Base-by-base conservation (phyloP, 2,113 vertebrate species). In the Austrofundulus limnaeus region DNA sequence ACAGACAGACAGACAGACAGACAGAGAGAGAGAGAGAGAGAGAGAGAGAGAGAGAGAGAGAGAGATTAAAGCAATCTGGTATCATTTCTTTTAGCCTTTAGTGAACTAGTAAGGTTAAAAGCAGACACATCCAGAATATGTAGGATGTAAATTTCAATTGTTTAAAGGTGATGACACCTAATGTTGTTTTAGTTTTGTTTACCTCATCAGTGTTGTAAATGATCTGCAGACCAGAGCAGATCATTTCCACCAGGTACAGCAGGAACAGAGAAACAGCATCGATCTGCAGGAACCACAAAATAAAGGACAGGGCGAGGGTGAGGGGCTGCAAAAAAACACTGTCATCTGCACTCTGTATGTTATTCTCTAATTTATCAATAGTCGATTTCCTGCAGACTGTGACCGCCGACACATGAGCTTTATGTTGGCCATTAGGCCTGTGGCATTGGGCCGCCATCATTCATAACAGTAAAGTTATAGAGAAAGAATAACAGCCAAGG, bases 191-290 rank as follows among this genome's bases (percentile, higher is more conserved):
- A 19, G 58, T 3, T 55, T 46, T 61, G 57, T 75, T 65, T 95
- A 99, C 97, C 96, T 99, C 97, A 70, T 99, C 97, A 1, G 96
- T 98, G 86, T 98, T 99, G 91, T 98, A 99, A 92, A 99, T 94
- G 81, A 99, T 96, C 91, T 98, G 97, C 56, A 98, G 93, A 37
- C 95, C 97, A 0, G 96, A 98, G 81, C 95, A 95, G 82, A 98
- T 98, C 97, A 99, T 99, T 89, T 98, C 97, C 80, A 98, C 97
- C 91, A 99, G 90, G 81, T 98, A 99, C 19, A 99, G 92, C 31
- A 99, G 94, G 84, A 94, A 99, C 19, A 99, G 93, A 0, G 94
- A 98, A 13, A 98, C 82, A 0, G 96, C 92, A 82, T 96, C 97
- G 79, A 99, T 98, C 97, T 97, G 73, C 49, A 88, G 65, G 3